Conservation (phyloP, 2,888 invertebrate species). For the Drosophila anceps region DNA sequence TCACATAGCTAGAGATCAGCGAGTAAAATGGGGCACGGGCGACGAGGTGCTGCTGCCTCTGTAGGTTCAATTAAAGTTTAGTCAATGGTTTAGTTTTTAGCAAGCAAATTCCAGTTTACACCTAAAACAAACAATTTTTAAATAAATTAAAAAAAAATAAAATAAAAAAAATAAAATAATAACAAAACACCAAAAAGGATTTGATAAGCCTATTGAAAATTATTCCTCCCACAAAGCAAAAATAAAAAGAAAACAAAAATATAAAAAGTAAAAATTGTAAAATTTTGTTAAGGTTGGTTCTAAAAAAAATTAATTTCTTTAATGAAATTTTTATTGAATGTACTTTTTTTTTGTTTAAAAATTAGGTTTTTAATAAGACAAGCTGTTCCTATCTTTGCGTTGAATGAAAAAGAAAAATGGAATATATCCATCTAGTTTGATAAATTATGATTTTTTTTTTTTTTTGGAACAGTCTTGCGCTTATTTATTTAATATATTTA, state of each 20-base stretch:
- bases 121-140: constrained; percentile 55
- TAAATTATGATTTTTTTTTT: too few relatives aligned
- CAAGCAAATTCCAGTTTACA: constrained; percentile 79
- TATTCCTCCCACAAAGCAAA: constrained; percentile 61
- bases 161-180: neutral
- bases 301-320: neutral
- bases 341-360: neutral
- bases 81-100: constrained; percentile 76
- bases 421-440: too few relatives aligned
- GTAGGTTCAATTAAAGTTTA: constrained; percentile 64
- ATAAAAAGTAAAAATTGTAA: constrained; percentile 9
- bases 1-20: constrained; percentile 60
- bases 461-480: too few relatives aligned
- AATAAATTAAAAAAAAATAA: constrained; percentile 21
- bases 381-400: neutral
- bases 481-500: too few relatives aligned
- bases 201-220: constrained; percentile 21
- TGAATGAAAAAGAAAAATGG: neutral
- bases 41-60: constrained; percentile 12
- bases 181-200: constrained; percentile 8
- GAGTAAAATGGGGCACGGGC: neutral
- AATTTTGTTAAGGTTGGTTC: constrained; percentile 50
- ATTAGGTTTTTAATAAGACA: neutral
- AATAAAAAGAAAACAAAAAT: neutral
- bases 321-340: too few relatives aligned